Evolutionary conservation across 1,140 invertebrate genomes (phyloP), one percentile per base, ranked within the genome.

Genomic region (Hyles euphorbiae): DNA sequence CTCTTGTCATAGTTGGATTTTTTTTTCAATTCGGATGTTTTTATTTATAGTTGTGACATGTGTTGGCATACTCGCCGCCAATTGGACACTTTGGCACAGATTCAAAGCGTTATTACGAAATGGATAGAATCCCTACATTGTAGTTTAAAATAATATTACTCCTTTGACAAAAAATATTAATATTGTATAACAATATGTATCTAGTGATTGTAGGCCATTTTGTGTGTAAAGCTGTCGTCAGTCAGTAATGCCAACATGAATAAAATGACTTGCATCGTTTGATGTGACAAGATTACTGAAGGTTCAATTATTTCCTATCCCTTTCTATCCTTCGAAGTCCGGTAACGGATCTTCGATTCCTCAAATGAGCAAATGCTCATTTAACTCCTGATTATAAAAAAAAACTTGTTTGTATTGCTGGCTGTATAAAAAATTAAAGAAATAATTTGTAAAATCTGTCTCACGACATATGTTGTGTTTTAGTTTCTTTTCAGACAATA

Each of bases 381-480:
- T 22, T 22, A 2, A 1, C 22, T 2, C 22, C 22, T 22, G 22
- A 22, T 2, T 22, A 22, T 22, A 22, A 22, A 22, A 22, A 22
- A 22, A 22, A 22, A 22, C 22, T 22, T 22, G 10, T 52, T n/a
- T 9, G 50, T 52, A 8, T 40, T 40, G 36, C 34, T 56, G 10
- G 33, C 44, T 56, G 45, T 56, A 34, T 33, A 32, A 46, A 48
- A 22, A 47, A 48, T 33, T 47, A 34, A 32, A 48, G n/a, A 5
- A 48, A 48, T 34, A 34, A 36, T 47, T 48, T 22, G 71, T 76
- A 63, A 76, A 71, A 68, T 69, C 76, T 83, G 85, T 86, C 85
- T 88, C 85, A 88, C 85, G 79, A 83, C 85, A 88, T 88, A 83
- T 88, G 85, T 88, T 83, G 76, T 83, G 79, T 83, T 79, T 74